phyloP scores from a whole-genome alignment of 2,888 invertebrate species.

The Drosophila vallismaia region DNA sequence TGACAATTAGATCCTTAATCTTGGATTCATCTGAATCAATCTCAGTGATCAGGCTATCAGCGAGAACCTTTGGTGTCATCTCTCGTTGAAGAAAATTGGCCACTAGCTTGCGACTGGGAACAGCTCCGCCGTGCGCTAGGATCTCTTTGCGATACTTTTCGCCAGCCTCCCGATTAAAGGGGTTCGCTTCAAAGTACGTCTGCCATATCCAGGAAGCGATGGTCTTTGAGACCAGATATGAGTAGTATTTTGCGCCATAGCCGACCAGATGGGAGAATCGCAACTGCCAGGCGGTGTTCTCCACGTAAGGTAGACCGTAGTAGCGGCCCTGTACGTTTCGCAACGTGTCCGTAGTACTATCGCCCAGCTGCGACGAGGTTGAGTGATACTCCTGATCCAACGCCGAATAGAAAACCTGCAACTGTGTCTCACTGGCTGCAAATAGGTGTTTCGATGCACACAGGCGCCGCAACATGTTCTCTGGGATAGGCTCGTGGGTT shows the following conservation, averaged over 20 bases:
- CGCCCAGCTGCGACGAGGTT: constrained; percentile 77
- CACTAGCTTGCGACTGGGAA: constrained; percentile 91
- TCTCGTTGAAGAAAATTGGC: constrained; percentile 91
- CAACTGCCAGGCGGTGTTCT: constrained; percentile 97
- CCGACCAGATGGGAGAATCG: constrained; percentile 98
- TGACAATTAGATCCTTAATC: constrained; percentile 80
- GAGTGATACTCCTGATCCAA: constrained; percentile 95
- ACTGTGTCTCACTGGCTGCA: constrained; percentile 93
- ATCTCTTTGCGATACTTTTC: constrained; percentile 91
- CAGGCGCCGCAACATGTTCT: constrained; percentile 90
- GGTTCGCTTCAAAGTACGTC: constrained; percentile 91
- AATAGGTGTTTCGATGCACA: constrained; percentile 95
- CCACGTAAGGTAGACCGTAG: constrained; percentile 93
- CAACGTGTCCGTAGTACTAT: constrained; percentile 89
- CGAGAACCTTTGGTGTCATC: constrained; percentile 90
- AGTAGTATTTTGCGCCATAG: constrained; percentile 99
- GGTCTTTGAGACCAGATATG: constrained; percentile 97
- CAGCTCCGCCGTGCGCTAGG: constrained; percentile 94
- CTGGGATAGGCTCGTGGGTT: constrained; percentile 93
- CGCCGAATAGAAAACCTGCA: constrained; percentile 95
- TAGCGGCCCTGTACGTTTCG: constrained; percentile 91
- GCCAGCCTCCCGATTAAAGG: constrained; percentile 91
- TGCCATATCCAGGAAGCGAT: constrained; percentile 97
- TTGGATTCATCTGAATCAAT: constrained; percentile 87
- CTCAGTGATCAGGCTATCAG: constrained; percentile 91